A percentile compares a stretch with the other conserved stretches of the same genome.
These are phyloP conservation scores for Pelobates fuscus DNA, from an alignment of 2,113 vertebrate species.

Conservation along the genomic window DNA sequence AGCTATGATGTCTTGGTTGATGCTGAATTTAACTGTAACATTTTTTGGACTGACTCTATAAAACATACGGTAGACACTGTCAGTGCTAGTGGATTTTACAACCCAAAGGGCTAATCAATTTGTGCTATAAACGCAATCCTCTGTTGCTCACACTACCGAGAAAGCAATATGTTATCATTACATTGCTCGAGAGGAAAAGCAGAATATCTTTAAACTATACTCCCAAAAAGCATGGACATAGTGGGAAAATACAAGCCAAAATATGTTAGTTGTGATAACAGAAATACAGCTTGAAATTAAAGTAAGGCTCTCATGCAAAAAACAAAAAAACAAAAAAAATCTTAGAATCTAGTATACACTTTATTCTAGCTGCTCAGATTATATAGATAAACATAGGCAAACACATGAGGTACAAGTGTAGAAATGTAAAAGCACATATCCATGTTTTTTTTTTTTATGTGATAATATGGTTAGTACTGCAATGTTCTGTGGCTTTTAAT, in stretches of 20 bases:
- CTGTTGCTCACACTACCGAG: background rate
- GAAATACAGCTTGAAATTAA: too few relatives aligned
- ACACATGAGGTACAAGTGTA: too few relatives aligned
- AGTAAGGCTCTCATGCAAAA: too few relatives aligned
- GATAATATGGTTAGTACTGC: too few relatives aligned
- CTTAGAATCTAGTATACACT: too few relatives aligned
- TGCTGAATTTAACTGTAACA: slow-evolving; percentile 3
- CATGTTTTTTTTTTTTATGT: too few relatives aligned
- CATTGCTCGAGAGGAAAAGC: background rate
- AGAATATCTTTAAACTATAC: slow-evolving; percentile 4
- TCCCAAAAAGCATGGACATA: background rate
- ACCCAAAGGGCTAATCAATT: slow-evolving; percentile 21
- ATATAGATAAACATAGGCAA: too few relatives aligned
- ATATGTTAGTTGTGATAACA: too few relatives aligned
- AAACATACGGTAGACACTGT: background rate
- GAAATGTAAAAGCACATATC: too few relatives aligned
- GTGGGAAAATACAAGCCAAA: background rate
- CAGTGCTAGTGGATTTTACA: background rate
- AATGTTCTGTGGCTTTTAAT: too few relatives aligned
- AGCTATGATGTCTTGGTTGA: slow-evolving; percentile 16
- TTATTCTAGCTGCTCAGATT: too few relatives aligned
- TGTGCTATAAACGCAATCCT: slow-evolving; percentile 10
- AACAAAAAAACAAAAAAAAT: too few relatives aligned
- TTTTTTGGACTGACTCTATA: slow-evolving; percentile 24
- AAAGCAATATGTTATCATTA: background rate